Evolutionary conservation across 2,888 invertebrate genomes (phyloP), one percentile per base, ranked within the genome.

Genomic region (Apodemia mormo): DNA sequence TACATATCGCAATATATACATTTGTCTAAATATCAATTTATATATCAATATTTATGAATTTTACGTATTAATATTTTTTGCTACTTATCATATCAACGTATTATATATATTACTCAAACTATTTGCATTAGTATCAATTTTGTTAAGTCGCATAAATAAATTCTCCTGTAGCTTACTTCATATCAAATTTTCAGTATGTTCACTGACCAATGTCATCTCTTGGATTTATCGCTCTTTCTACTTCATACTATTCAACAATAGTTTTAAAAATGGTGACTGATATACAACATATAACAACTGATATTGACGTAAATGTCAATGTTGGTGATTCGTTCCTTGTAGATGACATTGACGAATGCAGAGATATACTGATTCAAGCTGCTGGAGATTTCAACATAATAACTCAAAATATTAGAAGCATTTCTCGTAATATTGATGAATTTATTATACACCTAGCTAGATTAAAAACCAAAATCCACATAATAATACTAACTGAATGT

Each of bases 401-500:
- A 30, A 12, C 8, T 9, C 65, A 65, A 29, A 71, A 71, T 43
- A 71, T 68, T 22, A 49, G 70, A 37, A 70, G 67, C 45, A 54
- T 70, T 14, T 12, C 37, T 40, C 37, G 64, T 65, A 70, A 68
- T 49, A 68, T 70, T n/a, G 56, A 56, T 3, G 71, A 68, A 5
- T 40, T 30, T 52, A n/a, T 52, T 52, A 0, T n/a, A 12, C 49
- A 52, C n/a, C n/a, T 52, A n/a, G n/a, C 49, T 5, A 52, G 49
- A n/a, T 6, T 52, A 52, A 52, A 52, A 52, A n/a, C 49, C n/a
- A 6, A 52, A 52, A 52, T 52, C 2, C n/a, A 52, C n/a, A 52
- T 52, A 7, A 52, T 52, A 8, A n/a, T 52, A 52, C 14, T 52
- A 52, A 52, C n/a, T 5, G 52, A 52, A 22, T 52, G 52, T 52